Evolutionary conservation across 2,888 invertebrate genomes (phyloP), one percentile per base, ranked within the genome.

Genomic region (Synergus umbraculus): DNA sequence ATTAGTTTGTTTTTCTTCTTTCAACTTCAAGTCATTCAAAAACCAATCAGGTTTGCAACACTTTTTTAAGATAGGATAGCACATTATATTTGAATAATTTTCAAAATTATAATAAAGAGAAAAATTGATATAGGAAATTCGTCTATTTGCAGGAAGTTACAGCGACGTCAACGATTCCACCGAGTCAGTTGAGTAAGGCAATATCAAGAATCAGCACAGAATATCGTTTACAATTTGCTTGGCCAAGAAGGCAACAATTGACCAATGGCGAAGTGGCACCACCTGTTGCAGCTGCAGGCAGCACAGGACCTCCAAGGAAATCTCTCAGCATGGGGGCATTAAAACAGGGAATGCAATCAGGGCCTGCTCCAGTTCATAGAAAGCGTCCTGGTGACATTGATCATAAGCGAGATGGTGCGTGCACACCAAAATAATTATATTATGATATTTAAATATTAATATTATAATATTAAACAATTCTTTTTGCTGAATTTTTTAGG

Each of bases 181-280:
- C 92, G 89, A 96, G 96, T 88, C 95, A 96, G 92, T 93, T 95
- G 90, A 94, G 94, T 93, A 94, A 96, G 94, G 94, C 95, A 93
- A 94, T 96, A 92, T 94, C 95, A 89, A 94, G 95, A 93, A 94
- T 95, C 93, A 95, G 96, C 94, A 97, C 97, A 88, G 97, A 97
- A 93, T 97, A 97, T 93, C 95, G 96, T 89, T 95, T 97, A 92
- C 97, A 97, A 94, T 97, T 97, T 93, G 97, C 97, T 88, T 97
- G 97, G 97, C 97, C 97, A 93, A 93, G 91, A 92, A 93, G 92
- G 92, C 92, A 92, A 88, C 92, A 93, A 87, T 93, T 95, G 89
- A 94, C 94, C 88, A 93, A 92, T 85, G 93, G 93, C 63, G 93
- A 94, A 80, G 88, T 92, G 84, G 92, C 93, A 86, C 92, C 92